Base-by-base conservation (phyloP, 2,797 vertebrate genomes). In the Rhabdophis nuchalis region DNA sequence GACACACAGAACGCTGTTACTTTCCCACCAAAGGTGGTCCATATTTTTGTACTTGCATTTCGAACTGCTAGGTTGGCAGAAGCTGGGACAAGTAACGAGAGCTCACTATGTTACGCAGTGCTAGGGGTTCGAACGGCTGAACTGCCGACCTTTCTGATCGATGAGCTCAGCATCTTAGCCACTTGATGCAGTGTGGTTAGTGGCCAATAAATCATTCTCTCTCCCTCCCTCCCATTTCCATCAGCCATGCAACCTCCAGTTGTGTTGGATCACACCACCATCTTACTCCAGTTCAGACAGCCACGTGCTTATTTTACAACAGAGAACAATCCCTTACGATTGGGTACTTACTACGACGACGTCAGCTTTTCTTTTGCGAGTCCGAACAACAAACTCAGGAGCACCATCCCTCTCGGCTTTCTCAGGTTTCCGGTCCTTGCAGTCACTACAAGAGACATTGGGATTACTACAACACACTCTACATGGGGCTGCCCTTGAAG, bases 291-390 rank as follows among this genome's bases (percentile, higher is more conserved):
- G 14, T 20, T 82, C 72, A 12, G 9, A 82, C 4, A 4, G 41
- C 41, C 36, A 46, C 1, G 36, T 46, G 36, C 20, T 46, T 46
- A 23, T 46, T 82, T 46, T 82, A 25, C 36, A 46, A 25, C 20
- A 46, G 10, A 46, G 10, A 41, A 12, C 41, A 46, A 46, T 46
- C 72, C 36, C 57, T 32, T 86, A 23, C 6, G 27, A 46, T 23
- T 95, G 93, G 94, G 86, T 93, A 98, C 99, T 99, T 97, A 99
- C 99, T 97, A 98, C 98, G 68, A 98, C 98, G 96, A 99, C 98
- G 96, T 99, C 98, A 92, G 99, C 98, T 97, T 99, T 99, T 95
- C 99, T 99, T 97, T 99, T 99, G 95, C 99, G 98, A 95, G 98
- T 93, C 60, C 98, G 98, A 9, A 93, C 94, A 57, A 97, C 89